Percentiles rank a stretch among this genome's conserved stretches.
phyloP scores from a whole-genome alignment of 2,888 invertebrate genomes.

The Cryptocephalus moraei region DNA sequence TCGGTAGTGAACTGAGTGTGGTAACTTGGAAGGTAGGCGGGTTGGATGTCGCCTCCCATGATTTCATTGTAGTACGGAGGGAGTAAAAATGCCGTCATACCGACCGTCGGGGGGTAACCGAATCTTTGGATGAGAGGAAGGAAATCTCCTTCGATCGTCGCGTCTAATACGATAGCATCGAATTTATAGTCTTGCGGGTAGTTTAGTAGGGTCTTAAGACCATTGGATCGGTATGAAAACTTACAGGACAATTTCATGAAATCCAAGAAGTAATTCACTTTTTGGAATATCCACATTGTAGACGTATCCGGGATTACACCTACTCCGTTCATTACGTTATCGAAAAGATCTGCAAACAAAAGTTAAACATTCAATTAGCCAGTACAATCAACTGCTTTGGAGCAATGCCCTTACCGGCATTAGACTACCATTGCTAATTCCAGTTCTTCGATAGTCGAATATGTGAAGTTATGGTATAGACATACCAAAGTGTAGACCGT shows the following conservation, averaged over 20 bases:
- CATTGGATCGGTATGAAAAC: slow-evolving; percentile 13
- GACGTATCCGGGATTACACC: neutral
- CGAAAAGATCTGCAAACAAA: too few species aligned
- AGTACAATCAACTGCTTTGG: too few species aligned
- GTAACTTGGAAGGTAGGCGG: slow-evolving; percentile 20
- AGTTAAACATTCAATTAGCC: too few species aligned
- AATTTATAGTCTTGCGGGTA: slow-evolving; percentile 24
- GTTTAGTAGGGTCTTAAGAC: slow-evolving; percentile 19
- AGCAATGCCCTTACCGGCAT: too few species aligned
- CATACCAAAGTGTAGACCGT: too few species aligned
- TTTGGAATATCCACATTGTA: too few species aligned
- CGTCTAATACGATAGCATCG: slow-evolving; percentile 26
- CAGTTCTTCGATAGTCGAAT: too few species aligned
- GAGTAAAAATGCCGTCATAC: slow-evolving; percentile 11
- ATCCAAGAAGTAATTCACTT: slow-evolving; percentile 1
- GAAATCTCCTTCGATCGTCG: slow-evolving; percentile 19
- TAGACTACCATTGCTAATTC: too few species aligned
- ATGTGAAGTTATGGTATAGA: too few species aligned
- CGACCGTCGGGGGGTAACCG: neutral
- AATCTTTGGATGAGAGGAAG: slow-evolving; percentile 26
- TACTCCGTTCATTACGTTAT: too few species aligned
- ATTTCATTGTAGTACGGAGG: slow-evolving; percentile 13
- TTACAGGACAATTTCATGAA: neutral
- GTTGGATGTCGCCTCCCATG: slow-evolving; percentile 19
- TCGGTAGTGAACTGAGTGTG: slow-evolving; percentile 10